These are phyloP conservation scores for Hirudo medicinalis DNA, from an alignment of 1,140 invertebrate genomes.

Conservation along the genomic window DNA sequence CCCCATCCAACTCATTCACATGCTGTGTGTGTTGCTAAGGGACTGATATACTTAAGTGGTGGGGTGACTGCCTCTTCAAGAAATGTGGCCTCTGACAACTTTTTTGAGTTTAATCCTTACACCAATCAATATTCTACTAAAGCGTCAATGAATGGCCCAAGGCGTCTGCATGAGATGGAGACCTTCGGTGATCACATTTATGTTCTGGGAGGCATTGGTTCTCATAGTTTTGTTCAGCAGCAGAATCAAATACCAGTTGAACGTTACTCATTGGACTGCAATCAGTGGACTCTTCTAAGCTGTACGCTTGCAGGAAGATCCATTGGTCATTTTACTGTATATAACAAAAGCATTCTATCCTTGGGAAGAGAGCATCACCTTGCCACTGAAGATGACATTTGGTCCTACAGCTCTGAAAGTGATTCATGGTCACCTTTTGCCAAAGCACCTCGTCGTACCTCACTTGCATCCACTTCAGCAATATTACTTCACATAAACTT, in stretches of 20 bases:
- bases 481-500: constrained; percentile 35
- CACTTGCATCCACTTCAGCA: constrained; percentile 32
- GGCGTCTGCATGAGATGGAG: constrained; percentile 38
- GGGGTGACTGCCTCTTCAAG: constrained; percentile 33
- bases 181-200: constrained; percentile 23
- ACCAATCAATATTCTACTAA: constrained; percentile 31
- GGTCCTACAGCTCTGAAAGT: constrained; percentile 31
- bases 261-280: constrained; percentile 30
- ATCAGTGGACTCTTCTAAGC: constrained; percentile 36
- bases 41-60: constrained; percentile 36
- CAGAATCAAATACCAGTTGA: constrained; percentile 39
- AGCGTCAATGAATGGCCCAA: constrained; percentile 36
- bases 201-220: constrained; percentile 36
- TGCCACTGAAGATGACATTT: constrained; percentile 39
- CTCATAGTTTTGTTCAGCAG: constrained; percentile 28
- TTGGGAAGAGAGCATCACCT: constrained; percentile 35
- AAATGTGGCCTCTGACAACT: constrained; percentile 32
- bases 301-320: constrained; percentile 37
- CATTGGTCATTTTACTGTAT: constrained; percentile 35
- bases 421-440: constrained; percentile 35
- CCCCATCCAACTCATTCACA: constrained; percentile 44
- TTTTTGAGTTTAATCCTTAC: constrained; percentile 31
- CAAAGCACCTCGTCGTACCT: constrained; percentile 35
- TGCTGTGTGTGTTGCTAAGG: constrained; percentile 24
- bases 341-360: constrained; percentile 33